Percentiles rank a stretch among this genome's conserved stretches.
Conservation (phyloP, 2,888 invertebrate genomes). For the Orgyia antiqua region DNA sequence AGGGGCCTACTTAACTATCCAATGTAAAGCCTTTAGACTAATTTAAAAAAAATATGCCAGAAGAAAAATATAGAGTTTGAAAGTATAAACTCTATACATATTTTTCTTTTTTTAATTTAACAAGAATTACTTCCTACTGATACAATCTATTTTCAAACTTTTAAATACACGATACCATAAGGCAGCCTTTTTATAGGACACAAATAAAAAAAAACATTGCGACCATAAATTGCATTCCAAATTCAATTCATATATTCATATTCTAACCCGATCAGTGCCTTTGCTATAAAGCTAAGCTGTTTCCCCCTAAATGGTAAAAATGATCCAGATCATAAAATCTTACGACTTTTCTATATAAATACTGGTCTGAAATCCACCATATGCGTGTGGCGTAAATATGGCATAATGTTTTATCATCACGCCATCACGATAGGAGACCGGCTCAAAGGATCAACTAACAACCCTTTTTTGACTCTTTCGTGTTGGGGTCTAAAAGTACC, state of each 20-base stretch:
- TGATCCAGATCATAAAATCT: slow-evolving; percentile 54
- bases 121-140: no score
- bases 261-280: slow-evolving; percentile 5
- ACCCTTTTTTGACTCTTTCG: slow-evolving; percentile 39
- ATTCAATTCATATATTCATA: not conserved
- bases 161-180: no score
- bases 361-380: slow-evolving; percentile 37
- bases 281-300: slow-evolving; percentile 9
- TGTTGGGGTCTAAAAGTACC: slow-evolving; percentile 15
- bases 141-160: no score
- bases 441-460: slow-evolving; percentile 37
- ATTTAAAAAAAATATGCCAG: no score
- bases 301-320: slow-evolving; percentile 9
- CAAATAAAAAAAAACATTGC: no score
- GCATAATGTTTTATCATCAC: slow-evolving; percentile 44
- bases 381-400: slow-evolving; percentile 33
- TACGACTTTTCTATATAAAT: slow-evolving; percentile 36
- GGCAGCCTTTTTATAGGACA: no score
- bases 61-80: no score
- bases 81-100: no score
- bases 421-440: slow-evolving; percentile 34
- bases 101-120: no score
- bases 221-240: no score
- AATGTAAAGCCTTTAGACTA: no score
- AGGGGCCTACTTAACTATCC: no score